These are phyloP conservation scores for Pagetopsis macropterus DNA, from an alignment of 2,797 vertebrate species.

Conservation along the genomic window DNA sequence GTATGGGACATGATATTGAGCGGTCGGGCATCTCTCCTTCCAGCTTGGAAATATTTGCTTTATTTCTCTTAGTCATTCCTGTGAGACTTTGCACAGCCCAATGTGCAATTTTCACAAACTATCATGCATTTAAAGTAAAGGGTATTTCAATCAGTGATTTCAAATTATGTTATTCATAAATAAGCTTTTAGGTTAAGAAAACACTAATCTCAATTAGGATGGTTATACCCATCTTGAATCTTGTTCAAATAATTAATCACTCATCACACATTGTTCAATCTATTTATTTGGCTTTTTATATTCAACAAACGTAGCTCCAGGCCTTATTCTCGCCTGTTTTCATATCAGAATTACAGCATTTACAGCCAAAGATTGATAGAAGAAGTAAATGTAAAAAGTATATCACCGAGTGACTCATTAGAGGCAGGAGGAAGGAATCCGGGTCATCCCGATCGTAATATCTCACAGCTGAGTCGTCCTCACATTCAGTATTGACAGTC, in stretches of 20 bases:
- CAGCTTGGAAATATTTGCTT: slow-evolving; percentile 24
- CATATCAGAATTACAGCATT: slow-evolving; percentile 23
- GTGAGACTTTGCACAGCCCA: slow-evolving; percentile 26
- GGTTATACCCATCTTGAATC: slow-evolving; percentile 41
- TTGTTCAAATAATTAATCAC: slow-evolving; percentile 35
- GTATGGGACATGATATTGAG: slow-evolving; percentile 11
- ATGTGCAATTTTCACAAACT: slow-evolving; percentile 42
- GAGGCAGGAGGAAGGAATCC: slow-evolving; percentile 64
- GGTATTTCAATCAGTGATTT: slow-evolving; percentile 54
- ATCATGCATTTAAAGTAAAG: slow-evolving; percentile 49
- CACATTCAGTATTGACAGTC: slow-evolving; percentile 63
- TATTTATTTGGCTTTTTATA: slow-evolving; percentile 30
- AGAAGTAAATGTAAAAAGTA: slow-evolving; percentile 55
- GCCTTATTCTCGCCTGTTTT: slow-evolving; percentile 6
- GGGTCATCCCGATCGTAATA: slow-evolving; percentile 72
- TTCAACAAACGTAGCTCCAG: slow-evolving; percentile 12
- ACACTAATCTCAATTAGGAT: slow-evolving; percentile 40
- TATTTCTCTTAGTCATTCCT: slow-evolving; percentile 22
- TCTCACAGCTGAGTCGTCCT: slow-evolving; percentile 60
- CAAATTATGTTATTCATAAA: slow-evolving; percentile 51
- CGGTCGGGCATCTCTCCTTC: slow-evolving; percentile 5
- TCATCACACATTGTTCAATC: slow-evolving; percentile 45
- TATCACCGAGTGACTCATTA: slow-evolving; percentile 67
- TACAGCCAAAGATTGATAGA: slow-evolving; percentile 49
- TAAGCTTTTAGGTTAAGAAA: slow-evolving; percentile 46